Evolutionary conservation across 2,113 vertebrate species (phyloP), one percentile per base, ranked within the genome.

Genomic region (Etheostoma cragini): DNA sequence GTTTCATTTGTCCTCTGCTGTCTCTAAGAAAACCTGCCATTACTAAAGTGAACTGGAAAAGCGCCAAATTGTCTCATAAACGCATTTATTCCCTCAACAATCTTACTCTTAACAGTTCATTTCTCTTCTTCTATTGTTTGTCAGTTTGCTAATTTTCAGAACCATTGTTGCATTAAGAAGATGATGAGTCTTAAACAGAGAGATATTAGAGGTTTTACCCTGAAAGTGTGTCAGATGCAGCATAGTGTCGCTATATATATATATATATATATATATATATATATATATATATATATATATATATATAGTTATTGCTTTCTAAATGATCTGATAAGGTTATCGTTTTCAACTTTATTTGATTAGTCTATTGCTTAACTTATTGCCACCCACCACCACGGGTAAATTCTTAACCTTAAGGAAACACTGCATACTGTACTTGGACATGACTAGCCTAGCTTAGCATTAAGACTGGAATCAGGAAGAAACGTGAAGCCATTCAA

Each of bases 1-100:
- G 68, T 24, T 75, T 53, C 12, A 75, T 62, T 76, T 17, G 22
- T 70, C 49, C 71, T 73, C 56, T 38, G 38, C 7, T 2, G 67
- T 62, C 72, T 76, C 38, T 14, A 42, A 26, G 68, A 68, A 67
- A 74, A 46, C 16, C 65, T 2, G n/a, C 5, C 46, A 11, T 17
- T 5, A 6, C 8, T 46, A 10, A 46, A 56, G 52, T 53, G 49
- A 62, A 56, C 12, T 21, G 47, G 46, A 72, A 72, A 68, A 62
- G 1, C 7, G 10, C 0, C 15, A 22, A 33, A 63, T 24, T 49
- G 33, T 56, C 10, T 61, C 17, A 10, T 3, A 42, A 42, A 42
- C 11, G 38, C 8, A 42, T 42, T 42, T 42, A 42, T 11, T 42
- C 38, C 38, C 11, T 8, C 38, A 42, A 42, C 38, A 42, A 42